Evolutionary conservation across 2,888 invertebrate genomes (phyloP).

Genomic region (Xanthostigma xanthostigma): DNA sequence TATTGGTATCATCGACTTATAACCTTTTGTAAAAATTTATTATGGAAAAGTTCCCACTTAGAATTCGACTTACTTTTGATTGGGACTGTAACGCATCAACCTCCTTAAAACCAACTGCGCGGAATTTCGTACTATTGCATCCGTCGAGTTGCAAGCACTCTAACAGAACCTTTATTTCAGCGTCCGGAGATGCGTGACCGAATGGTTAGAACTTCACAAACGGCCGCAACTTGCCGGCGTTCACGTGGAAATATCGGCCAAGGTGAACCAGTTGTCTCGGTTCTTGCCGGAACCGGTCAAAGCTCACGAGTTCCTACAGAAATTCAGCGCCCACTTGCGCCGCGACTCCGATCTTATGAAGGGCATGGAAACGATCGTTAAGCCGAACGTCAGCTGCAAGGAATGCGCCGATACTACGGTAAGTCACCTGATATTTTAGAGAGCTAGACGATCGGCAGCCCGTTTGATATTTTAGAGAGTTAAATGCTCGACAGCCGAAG

Average conservation of each 20-base stretch:
- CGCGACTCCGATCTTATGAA: slow-evolving; percentile 53
- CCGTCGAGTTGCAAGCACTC: neutral
- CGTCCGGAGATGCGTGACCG: slow-evolving; percentile 68
- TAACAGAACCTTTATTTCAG: slow-evolving; percentile 21
- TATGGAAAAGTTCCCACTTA: too few relatives aligned
- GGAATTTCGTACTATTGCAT: neutral
- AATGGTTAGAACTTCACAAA: slow-evolving; percentile 74
- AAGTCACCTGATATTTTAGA: slow-evolving; percentile 23
- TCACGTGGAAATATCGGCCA: slow-evolving; percentile 56
- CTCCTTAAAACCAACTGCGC: too few relatives aligned
- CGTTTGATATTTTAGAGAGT: too few relatives aligned
- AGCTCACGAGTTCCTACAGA: slow-evolving; percentile 72
- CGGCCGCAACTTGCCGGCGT: slow-evolving; percentile 51
- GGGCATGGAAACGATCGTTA: slow-evolving; percentile 76
- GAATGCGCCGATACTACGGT: slow-evolving; percentile 85
- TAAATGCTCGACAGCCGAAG: too few relatives aligned
- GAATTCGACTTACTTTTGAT: too few relatives aligned
- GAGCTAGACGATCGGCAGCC: too few relatives aligned
- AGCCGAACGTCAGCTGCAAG: slow-evolving; percentile 82
- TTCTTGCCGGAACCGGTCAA: slow-evolving; percentile 87
- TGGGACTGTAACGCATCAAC: too few relatives aligned
- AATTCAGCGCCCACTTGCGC: slow-evolving; percentile 66
- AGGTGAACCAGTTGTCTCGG: slow-evolving; percentile 53
- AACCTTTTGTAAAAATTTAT: too few relatives aligned
- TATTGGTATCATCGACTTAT: too few relatives aligned